Base-by-base conservation (phyloP, 2,888 invertebrate species). In the Mythimna vitellina region DNA sequence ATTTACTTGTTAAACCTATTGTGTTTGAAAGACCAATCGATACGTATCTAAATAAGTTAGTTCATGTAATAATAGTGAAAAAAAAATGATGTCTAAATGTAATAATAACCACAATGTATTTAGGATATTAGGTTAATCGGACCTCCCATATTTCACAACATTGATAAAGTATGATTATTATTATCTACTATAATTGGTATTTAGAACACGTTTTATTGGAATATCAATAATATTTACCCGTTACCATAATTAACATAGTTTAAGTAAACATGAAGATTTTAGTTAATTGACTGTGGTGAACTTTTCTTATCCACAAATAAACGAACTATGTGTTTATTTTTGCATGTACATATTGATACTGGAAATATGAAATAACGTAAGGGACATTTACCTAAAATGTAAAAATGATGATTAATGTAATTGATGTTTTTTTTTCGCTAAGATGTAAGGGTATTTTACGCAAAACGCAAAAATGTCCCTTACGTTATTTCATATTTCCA, bases 91-190 rank as follows among this genome's bases (percentile, higher is more conserved):
- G 32, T 74, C 32, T 38, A 14, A 57, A 58, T 42, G 9, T 65
- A 25, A 63, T 9, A n/a, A n/a, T 57, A 32, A 65, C 17, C 42
- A 32, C 60, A 72, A 53, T 32, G 25, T n/a, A 38, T 17, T 12
- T n/a, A 35, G 17, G 17, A 42, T 42, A 20, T 54, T 25, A n/a
- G 32, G 25, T 46, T 53, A 51, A 58, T 46, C 22, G 32, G 57
- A 58, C 42, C 51, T n/a, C 57, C 32, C 42, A 51, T 32, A 17
- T 73, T 74, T 65, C 75, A 58, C 57, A 73, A 75, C 1, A 35
- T 35, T 53, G 75, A 73, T 75, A 73, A 75, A 53, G 1, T 25
- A 53, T 35, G 42, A 58, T 51, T 46, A 60, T 10, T 49, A 20
- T 49, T 12, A 46, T 35, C 65, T 42, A 32, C 10, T 32, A 65